A percentile compares a stretch with the other conserved stretches of the same genome.
These are phyloP conservation scores for Ceratina japonica DNA, from an alignment of 1,140 invertebrate genomes.

Conservation along the genomic window DNA sequence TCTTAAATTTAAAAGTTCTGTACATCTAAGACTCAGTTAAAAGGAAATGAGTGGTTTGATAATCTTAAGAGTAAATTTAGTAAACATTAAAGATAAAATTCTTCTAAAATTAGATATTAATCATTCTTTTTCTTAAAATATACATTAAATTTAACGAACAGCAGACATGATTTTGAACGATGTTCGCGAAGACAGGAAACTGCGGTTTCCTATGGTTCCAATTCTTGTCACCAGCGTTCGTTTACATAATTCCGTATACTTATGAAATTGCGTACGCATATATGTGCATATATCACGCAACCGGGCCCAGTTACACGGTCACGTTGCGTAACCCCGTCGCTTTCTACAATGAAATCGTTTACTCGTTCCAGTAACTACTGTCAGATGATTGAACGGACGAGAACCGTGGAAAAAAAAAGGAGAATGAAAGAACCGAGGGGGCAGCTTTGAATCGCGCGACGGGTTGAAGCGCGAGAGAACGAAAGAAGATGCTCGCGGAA, in stretches of 20 bases:
- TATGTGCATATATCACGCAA: conserved; percentile 21
- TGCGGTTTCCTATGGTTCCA: conserved; percentile 4
- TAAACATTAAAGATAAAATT: no score
- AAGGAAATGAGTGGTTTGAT: no score
- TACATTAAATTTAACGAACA: no score
- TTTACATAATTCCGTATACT: conserved; percentile 22
- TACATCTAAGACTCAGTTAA: no score
- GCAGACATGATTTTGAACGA: no score
- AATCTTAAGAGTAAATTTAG: no score
- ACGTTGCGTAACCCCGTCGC: conserved; percentile 3
- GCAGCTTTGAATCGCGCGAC: neutral
- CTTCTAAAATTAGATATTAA: no score
- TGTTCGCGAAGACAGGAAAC: conserved; percentile 22
- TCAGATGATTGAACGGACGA: neutral
- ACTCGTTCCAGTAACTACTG: neutral
- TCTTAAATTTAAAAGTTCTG: no score
- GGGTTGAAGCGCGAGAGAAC: neutral
- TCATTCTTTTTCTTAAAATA: no score
- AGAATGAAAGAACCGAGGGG: neutral
- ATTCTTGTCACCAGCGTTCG: conserved; percentile 17
- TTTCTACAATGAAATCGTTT: conserved; percentile 23
- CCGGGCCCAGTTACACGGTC: neutral
- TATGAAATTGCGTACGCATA: conserved; percentile 35
- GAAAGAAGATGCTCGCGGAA: conserved; percentile 18
- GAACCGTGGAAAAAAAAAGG: neutral